Conservation (phyloP, 2,797 vertebrate species). For the Ptychadena robeensis region DNA sequence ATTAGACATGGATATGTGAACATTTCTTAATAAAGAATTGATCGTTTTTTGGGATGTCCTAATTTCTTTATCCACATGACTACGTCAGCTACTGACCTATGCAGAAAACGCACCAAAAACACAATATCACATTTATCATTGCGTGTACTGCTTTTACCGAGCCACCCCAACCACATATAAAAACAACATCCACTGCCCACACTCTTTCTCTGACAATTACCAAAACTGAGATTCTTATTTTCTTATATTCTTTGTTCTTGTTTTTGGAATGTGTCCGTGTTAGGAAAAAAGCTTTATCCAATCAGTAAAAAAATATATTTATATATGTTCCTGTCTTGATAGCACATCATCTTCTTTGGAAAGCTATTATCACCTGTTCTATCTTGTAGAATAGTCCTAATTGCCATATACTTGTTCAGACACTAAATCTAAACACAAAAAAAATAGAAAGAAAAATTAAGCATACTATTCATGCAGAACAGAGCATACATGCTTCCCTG, state of each 20-base stretch:
- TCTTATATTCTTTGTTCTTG: background rate
- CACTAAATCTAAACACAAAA: slow-evolving; percentile 54
- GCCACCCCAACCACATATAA: background rate
- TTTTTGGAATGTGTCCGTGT: background rate
- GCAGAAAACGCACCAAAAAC: background rate
- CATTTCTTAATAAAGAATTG: no score
- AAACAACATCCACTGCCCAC: background rate
- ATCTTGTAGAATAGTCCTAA: slow-evolving; percentile 51
- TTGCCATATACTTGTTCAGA: slow-evolving; percentile 41
- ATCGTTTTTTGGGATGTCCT: no score
- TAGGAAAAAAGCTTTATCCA: slow-evolving; percentile 20
- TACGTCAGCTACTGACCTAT: background rate
- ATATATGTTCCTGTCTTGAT: slow-evolving; percentile 40
- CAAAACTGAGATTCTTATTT: background rate
- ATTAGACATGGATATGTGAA: no score
- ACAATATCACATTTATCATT: background rate
- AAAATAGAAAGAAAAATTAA: slow-evolving; percentile 44
- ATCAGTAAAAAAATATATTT: slow-evolving; percentile 43
- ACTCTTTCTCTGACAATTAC: background rate
- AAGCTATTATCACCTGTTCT: slow-evolving; percentile 53
- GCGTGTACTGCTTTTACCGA: background rate
- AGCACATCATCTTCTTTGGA: slow-evolving; percentile 49
- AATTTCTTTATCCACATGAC: no score
- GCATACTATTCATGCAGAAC: slow-evolving; percentile 48
- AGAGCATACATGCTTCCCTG: slow-evolving; percentile 52